Conservation (phyloP, 2,888 invertebrate genomes). For the Xestoiulus laeticollis region DNA sequence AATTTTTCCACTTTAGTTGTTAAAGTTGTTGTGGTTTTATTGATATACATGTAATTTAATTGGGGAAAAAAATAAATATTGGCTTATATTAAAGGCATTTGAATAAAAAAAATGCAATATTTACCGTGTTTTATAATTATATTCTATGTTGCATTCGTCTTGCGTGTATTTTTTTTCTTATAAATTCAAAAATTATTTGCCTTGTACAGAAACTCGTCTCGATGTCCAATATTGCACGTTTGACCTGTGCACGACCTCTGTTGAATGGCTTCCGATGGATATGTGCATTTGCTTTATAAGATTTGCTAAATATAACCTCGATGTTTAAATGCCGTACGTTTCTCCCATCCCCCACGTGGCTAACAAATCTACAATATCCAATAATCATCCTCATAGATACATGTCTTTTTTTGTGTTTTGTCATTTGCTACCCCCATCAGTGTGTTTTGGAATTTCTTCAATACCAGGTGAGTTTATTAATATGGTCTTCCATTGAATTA, state of each 20-base stretch:
- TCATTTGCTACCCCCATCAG: conserved; percentile 58
- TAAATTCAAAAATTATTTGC: conserved; percentile 1
- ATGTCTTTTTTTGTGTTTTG: conserved; percentile 56
- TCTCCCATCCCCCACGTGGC: neutral
- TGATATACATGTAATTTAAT: too few species aligned
- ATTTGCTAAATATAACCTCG: neutral
- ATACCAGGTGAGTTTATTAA: conserved; percentile 59
- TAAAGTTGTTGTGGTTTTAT: too few species aligned
- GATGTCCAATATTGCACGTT: conserved; percentile 37
- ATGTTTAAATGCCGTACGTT: neutral
- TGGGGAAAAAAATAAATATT: too few species aligned
- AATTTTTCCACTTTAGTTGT: too few species aligned
- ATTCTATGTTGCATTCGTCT: too few species aligned
- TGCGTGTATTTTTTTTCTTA: too few species aligned
- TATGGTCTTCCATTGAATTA: conserved; percentile 25
- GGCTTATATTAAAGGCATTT: too few species aligned
- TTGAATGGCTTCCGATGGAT: conserved; percentile 38
- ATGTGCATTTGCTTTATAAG: neutral
- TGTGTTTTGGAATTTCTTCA: conserved; percentile 61
- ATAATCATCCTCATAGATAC: conserved; percentile 53
- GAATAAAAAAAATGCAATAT: too few species aligned
- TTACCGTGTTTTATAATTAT: too few species aligned
- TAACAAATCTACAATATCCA: neutral
- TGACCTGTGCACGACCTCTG: conserved; percentile 16
- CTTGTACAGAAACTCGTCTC: conserved; percentile 14